Conservation (phyloP, 1,140 invertebrate species). For the Nylanderia fulva region DNA sequence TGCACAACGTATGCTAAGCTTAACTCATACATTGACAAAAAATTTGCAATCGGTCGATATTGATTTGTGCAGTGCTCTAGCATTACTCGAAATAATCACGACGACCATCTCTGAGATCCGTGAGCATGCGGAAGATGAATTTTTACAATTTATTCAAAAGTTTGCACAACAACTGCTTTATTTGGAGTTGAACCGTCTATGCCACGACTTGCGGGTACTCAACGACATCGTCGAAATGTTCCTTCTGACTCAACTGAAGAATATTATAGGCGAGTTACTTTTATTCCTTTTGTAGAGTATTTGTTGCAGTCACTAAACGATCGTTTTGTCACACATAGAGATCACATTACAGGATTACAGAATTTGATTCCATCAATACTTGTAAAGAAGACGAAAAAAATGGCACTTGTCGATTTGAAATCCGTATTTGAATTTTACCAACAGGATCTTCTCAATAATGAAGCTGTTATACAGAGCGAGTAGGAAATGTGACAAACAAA, state of each 20-base stretch:
- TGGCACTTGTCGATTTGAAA: neutral
- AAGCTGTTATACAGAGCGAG: neutral
- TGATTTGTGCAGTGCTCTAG: constrained; percentile 1
- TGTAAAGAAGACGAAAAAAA: constrained; percentile 9
- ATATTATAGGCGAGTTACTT: constrained; percentile 3
- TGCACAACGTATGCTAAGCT: neutral
- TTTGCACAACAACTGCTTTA: neutral
- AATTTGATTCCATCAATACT: neutral
- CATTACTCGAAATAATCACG: neutral
- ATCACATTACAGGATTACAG: neutral
- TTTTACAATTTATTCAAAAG: neutral
- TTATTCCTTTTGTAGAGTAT: neutral
- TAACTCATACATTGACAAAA: constrained; percentile 12
- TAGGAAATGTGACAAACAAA: constrained; percentile 2
- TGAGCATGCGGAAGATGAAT: neutral
- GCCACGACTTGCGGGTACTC: neutral
- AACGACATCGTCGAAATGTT: constrained; percentile 6
- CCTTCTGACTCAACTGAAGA: neutral
- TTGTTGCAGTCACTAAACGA: neutral
- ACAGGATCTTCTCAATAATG: constrained; percentile 14
- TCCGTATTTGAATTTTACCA: neutral
- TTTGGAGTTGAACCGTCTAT: neutral
- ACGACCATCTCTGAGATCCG: neutral
- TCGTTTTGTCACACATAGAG: constrained; percentile 5
- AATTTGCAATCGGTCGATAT: constrained; percentile 13